phyloP scores from a whole-genome alignment of 2,888 invertebrate species.

The Standfussiana lucernea region DNA sequence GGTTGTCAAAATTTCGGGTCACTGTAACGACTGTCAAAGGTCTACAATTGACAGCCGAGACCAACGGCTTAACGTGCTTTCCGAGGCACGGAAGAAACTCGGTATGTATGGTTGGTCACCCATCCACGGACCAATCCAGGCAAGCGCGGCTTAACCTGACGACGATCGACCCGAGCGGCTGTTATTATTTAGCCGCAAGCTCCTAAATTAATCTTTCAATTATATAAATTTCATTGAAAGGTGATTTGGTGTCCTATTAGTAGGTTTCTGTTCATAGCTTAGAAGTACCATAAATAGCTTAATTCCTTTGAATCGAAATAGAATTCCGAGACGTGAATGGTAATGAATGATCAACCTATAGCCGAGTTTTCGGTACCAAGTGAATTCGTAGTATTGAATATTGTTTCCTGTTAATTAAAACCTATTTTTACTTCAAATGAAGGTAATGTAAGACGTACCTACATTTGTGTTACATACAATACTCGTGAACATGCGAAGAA shows the following conservation, averaged over 20 bases:
- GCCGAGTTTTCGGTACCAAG: background rate
- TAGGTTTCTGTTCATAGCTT: background rate
- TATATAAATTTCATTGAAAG: background rate
- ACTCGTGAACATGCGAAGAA: no score
- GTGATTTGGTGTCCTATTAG: background rate
- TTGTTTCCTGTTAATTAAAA: slow-evolving; percentile 7
- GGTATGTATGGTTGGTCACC: no score
- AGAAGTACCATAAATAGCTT: slow-evolving; percentile 4
- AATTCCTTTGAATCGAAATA: slow-evolving; percentile 22
- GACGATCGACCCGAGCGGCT: no score
- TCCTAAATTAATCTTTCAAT: background rate
- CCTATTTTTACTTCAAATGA: background rate
- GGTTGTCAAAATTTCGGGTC: no score
- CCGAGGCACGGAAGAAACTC: no score
- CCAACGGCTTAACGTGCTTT: no score
- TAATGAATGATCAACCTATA: slow-evolving; percentile 1
- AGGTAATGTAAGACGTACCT: background rate
- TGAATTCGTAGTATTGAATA: slow-evolving; percentile 26
- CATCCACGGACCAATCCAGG: no score
- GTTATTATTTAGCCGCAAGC: no score
- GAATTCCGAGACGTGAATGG: slow-evolving; percentile 1
- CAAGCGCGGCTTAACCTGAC: no score
- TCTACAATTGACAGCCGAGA: no score
- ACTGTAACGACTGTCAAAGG: no score
- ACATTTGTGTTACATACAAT: background rate